Base-by-base conservation (phyloP, 2,888 invertebrate genomes). In the Lypha dubia region DNA sequence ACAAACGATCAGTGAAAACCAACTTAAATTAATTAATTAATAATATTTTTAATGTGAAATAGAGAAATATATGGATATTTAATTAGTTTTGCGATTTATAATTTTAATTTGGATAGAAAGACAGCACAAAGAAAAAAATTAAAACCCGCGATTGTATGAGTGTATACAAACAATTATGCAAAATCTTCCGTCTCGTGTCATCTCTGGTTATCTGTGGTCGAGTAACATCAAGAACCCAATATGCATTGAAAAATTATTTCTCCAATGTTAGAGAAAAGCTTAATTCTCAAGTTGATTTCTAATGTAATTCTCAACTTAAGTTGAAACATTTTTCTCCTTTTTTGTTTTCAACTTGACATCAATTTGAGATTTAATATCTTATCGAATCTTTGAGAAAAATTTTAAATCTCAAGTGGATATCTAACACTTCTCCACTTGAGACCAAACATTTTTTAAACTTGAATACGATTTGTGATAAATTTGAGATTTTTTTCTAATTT, bases 321-420 rank as follows among this genome's bases (percentile, higher is more conserved):
- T 60, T 60, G 60, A 60, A 60, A 60, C 60, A 60, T 60, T 60
- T 60, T 60, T 60, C 60, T 60, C 60, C 60, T 60, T 60, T 60
- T 60, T 60, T 11, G 60, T 60, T 60, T 60, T 60, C 60, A 60
- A 60, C 38, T 60, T 60, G 60, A 60, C 60, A 60, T 60, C 60
- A 60, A 53, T 53, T 53, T 53, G 53, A 53, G 53, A 53, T 53
- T 53, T 53, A 53, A 53, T 24, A 53, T 53, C 41, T 62, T 62
- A 62, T 62, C 60, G 38, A 62, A 62, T 38, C 60, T 41, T 62
- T 62, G 60, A 62, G 38, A 24, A 62, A 62, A 62, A 62, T 62
- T 62, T 35, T 62, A 38, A 62, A 38, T 62, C 60, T 62, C 60
- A 53, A 53, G 53, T 24, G 53, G 53, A 53, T 53, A 53, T 24